phyloP scores from a whole-genome alignment of 2,113 vertebrate species.

The Crocuta crocuta region DNA sequence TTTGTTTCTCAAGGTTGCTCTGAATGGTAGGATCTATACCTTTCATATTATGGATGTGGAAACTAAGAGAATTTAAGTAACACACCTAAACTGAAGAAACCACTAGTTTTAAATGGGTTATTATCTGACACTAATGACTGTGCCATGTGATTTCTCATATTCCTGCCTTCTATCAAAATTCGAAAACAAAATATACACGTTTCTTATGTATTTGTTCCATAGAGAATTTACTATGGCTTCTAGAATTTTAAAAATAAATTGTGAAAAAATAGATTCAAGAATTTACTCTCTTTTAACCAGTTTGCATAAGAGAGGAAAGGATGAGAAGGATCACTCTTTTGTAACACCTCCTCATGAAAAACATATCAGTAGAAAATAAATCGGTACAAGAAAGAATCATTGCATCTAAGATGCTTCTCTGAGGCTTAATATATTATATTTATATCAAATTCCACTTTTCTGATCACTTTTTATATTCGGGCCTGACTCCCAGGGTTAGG shows the following conservation, averaged over 20 bases:
- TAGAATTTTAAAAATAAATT: neutral
- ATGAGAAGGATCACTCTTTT: neutral
- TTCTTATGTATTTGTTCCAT: neutral
- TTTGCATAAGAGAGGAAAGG: neutral
- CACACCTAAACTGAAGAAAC: neutral
- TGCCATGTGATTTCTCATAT: neutral
- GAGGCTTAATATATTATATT: neutral
- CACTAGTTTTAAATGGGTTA: neutral
- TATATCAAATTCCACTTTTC: neutral
- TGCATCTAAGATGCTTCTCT: neutral
- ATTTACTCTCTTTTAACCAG: neutral
- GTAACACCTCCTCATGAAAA: neutral
- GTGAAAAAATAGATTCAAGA: neutral
- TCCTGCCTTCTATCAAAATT: neutral
- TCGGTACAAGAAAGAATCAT: neutral
- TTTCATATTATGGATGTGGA: neutral
- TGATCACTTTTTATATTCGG: neutral
- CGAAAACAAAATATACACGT: neutral
- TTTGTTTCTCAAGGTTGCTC: neutral
- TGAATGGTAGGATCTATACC: neutral
- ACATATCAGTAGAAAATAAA: slow-evolving; percentile 20
- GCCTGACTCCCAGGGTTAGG: neutral
- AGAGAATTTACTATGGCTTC: neutral
- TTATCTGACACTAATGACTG: neutral
- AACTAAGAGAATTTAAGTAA: neutral